Evolutionary conservation across 2,888 invertebrate genomes (phyloP).

Genomic region (Villa cingulata): DNA sequence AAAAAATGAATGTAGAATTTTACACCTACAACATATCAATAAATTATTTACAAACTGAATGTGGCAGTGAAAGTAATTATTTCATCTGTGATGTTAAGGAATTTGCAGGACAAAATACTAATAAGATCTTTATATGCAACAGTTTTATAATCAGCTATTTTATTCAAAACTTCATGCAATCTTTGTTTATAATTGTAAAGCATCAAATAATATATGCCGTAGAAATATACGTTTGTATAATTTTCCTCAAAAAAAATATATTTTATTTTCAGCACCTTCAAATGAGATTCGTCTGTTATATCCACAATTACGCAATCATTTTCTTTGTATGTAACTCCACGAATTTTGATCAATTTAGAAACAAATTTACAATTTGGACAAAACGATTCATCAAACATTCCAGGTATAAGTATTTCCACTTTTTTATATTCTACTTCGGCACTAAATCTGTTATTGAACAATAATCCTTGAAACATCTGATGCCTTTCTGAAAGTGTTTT

Average conservation of each 20-base stretch:
- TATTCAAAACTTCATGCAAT: not conserved
- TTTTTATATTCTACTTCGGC: not conserved
- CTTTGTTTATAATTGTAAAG: constrained; percentile 1
- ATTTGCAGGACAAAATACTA: not conserved
- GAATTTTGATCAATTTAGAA: not conserved
- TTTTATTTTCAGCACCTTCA: not conserved
- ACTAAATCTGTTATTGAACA: not conserved
- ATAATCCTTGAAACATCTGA: not conserved
- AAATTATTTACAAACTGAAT: not conserved
- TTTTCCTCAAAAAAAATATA: not conserved
- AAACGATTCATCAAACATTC: not conserved
- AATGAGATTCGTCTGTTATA: not conserved
- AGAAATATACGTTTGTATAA: not conserved
- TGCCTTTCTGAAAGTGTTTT: not conserved
- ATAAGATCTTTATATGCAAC: not conserved
- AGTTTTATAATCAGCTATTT: not conserved
- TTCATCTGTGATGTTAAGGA: not conserved
- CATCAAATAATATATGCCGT: not conserved
- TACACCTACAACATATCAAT: too few relatives aligned
- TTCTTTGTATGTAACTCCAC: not conserved
- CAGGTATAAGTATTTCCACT: not conserved
- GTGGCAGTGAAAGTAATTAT: not conserved
- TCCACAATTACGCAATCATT: not conserved
- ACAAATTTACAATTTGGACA: not conserved
- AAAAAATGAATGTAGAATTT: too few relatives aligned